Base-by-base conservation (phyloP, 1,140 invertebrate genomes). In the Drepana arcuata region DNA sequence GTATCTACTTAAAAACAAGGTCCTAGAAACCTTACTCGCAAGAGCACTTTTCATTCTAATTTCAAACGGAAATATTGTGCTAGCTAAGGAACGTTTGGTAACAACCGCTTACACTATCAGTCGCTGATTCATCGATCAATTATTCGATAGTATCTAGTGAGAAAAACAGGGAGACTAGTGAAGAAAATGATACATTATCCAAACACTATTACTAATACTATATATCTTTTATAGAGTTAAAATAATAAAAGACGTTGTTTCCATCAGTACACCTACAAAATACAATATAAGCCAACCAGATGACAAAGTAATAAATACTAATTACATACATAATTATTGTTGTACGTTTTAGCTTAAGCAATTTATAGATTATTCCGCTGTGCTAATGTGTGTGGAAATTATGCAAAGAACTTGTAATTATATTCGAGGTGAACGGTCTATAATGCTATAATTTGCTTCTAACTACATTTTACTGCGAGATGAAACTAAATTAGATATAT, bases 351-450 rank as follows among this genome's bases (percentile, higher is more conserved):
- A 44, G 57, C 41, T 38, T 55, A 35, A 55, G 68, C 59, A 68
- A 72, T 70, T 69, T 69, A 59, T 65, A 64, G 61, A 67, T 67
- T 56, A 67, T 65, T 68, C 65, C 54, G 62, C 55, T 58, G 55
- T 64, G 63, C 57, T 66, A 72, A 73, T 70, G 68, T 65, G 49
- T 58, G 61, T 66, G 63, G 55, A 73, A 67, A 73, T 69, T 71
- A 73, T 62, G 57, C 62, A 61, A 66, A 73, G 55, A 61, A 54
- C 49, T 38, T 40, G 59, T 71, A 72, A 72, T 71, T 71, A 70
- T 42, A 65, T 55, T 43, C 26, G 58, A 69, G 58, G 55, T 61
- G 61, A 70, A 64, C 46, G 62, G 31, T 50, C 53, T 42, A 45
- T 65, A 62, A 68, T 62, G 50, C 52, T 59, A 62, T 61, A 54